These are phyloP conservation scores for Myripristis murdjan DNA, from an alignment of 2,797 vertebrate species.

Conservation along the genomic window DNA sequence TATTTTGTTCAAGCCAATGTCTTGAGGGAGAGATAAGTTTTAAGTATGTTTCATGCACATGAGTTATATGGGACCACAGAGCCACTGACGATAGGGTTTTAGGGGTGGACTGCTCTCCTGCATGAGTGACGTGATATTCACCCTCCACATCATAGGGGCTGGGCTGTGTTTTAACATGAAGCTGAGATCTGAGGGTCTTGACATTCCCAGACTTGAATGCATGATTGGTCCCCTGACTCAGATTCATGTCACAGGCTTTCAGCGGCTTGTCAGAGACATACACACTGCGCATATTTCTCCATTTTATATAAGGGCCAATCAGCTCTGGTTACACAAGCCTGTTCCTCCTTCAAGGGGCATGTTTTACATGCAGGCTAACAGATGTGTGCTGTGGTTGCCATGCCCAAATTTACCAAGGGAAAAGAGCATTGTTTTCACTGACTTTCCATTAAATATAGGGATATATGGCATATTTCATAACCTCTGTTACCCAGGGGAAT, in stretches of 20 bases:
- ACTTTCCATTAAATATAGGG: constrained; percentile 7
- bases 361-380: constrained; percentile 67
- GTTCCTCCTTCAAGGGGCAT: constrained; percentile 54
- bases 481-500: background rate
- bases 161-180: constrained; percentile 60
- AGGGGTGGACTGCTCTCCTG: constrained; percentile 26
- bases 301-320: constrained; percentile 69
- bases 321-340: constrained; percentile 69
- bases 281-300: constrained; percentile 69
- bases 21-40: constrained; percentile 42
- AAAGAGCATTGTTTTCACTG: background rate
- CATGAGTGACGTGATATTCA: constrained; percentile 51
- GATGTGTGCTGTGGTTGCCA: constrained; percentile 37
- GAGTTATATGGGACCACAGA: constrained; percentile 33
- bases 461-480: background rate
- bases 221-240: constrained; percentile 70
- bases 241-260: constrained; percentile 77
- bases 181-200: constrained; percentile 55
- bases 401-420: background rate
- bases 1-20: constrained; percentile 55
- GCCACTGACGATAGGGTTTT: constrained; percentile 32
- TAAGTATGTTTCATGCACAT: constrained; percentile 38
- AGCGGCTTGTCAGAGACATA: constrained; percentile 71
- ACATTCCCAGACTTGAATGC: constrained; percentile 71
- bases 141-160: constrained; percentile 30